Conservation (phyloP, 2,797 vertebrate species). For the Harpagifer antarcticus region DNA sequence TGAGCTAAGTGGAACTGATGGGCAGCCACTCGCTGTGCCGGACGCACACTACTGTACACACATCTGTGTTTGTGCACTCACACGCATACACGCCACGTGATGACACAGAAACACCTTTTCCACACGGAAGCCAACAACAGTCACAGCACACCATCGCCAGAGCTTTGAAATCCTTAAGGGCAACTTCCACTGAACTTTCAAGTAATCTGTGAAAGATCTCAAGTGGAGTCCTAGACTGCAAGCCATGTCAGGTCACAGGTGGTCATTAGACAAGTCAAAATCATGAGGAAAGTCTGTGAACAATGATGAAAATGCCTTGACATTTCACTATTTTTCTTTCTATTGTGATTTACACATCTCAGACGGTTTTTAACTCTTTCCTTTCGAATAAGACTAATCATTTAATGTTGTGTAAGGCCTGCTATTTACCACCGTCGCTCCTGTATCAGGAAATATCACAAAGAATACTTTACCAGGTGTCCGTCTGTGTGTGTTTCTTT, state of each 20-base stretch:
- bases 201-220: background rate
- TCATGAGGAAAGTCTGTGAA: background rate
- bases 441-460: too few species aligned
- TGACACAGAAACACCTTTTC: slow-evolving; percentile 32
- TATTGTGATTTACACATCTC: background rate
- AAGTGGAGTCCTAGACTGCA: background rate
- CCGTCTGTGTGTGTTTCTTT: too few species aligned
- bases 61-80: background rate
- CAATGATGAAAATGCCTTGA: background rate
- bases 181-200: background rate
- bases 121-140: slow-evolving; percentile 17
- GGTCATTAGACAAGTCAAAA: background rate
- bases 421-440: too few species aligned
- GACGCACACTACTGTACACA: slow-evolving; percentile 49
- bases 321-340: background rate
- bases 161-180: slow-evolving; percentile 1
- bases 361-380: background rate
- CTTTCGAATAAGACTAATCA: background rate
- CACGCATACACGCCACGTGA: slow-evolving; percentile 23
- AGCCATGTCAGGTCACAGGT: background rate
- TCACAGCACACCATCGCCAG: background rate
- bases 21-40: slow-evolving; percentile 63
- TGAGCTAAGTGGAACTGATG: slow-evolving; percentile 80
- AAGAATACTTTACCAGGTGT: too few species aligned
- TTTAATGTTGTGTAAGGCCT: background rate